Percentiles rank a stretch among this genome's conserved stretches.
Evolutionary conservation across 2,113 vertebrate genomes (phyloP).

Genomic region (human): DNA sequence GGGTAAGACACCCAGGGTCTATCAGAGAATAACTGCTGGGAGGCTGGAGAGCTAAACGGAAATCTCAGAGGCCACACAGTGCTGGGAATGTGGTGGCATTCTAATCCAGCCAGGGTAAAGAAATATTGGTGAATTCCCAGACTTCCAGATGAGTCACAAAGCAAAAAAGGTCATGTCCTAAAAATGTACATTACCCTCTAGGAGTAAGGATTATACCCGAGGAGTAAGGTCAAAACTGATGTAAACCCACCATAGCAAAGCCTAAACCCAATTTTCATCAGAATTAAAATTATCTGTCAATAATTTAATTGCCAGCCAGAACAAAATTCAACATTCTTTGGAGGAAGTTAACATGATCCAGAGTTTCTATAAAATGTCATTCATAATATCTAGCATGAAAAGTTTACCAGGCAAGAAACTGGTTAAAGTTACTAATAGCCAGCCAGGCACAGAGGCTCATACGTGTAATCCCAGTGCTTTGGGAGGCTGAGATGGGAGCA

Average conservation of each 20-base stretch:
- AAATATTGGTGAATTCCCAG: not conserved
- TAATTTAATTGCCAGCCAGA: not conserved
- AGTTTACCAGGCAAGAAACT: not conserved
- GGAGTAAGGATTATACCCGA: not conserved
- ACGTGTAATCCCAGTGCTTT: too few species aligned
- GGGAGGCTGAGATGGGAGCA: too few species aligned
- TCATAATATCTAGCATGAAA: not conserved
- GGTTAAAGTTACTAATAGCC: not conserved
- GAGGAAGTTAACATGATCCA: not conserved
- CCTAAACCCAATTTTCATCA: not conserved
- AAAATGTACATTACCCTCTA: not conserved
- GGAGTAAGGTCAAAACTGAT: not conserved
- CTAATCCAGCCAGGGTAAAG: not conserved
- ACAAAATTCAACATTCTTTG: constrained; percentile 19
- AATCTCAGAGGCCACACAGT: not conserved
- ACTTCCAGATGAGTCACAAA: not conserved
- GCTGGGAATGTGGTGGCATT: not conserved
- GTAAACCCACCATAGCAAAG: not conserved
- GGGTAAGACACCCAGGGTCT: not conserved
- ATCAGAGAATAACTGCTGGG: not conserved
- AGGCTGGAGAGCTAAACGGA: not conserved
- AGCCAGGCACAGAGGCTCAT: not conserved
- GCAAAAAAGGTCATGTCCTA: not conserved
- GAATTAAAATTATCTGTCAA: not conserved
- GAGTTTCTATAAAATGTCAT: not conserved